Percentiles rank a stretch among this genome's conserved stretches.
Conservation (phyloP, 2,888 invertebrate species). For the Apantesis nais region DNA sequence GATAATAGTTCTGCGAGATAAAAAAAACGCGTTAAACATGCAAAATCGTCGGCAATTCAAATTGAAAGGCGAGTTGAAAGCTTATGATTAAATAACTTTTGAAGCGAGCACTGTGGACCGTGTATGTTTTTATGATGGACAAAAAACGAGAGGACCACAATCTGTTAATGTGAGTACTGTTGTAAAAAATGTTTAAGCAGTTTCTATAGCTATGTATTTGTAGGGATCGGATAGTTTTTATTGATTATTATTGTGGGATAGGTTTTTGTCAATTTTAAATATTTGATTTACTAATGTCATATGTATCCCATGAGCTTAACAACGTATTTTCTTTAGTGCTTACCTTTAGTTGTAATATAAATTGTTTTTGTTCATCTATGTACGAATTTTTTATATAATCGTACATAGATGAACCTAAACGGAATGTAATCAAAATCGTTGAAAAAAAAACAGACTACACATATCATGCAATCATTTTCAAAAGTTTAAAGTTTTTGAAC, state of each 20-base stretch:
- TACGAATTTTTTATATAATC: too few relatives aligned
- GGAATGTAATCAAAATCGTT: too few relatives aligned
- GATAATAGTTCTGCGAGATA: slow-evolving; percentile 57
- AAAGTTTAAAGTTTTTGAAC: background rate
- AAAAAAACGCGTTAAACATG: slow-evolving; percentile 57
- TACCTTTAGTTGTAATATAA: too few relatives aligned
- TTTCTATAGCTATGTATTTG: slow-evolving; percentile 46
- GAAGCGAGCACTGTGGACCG: slow-evolving; percentile 59
- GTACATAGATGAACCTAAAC: background rate
- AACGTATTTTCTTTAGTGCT: too few relatives aligned
- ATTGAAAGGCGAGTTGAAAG: slow-evolving; percentile 75
- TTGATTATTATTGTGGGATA: slow-evolving; percentile 35
- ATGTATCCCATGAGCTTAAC: slow-evolving; percentile 10
- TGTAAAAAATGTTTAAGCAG: slow-evolving; percentile 55
- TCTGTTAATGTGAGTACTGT: slow-evolving; percentile 55
- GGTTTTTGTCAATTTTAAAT: slow-evolving; percentile 26
- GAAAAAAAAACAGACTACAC: background rate
- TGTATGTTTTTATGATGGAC: slow-evolving; percentile 65
- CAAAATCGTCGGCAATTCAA: slow-evolving; percentile 66
- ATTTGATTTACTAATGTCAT: background rate
- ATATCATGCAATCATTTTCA: background rate
- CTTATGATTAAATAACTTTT: slow-evolving; percentile 73
- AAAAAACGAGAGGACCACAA: slow-evolving; percentile 60
- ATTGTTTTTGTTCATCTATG: too few relatives aligned
- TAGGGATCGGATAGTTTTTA: slow-evolving; percentile 53